Percentiles rank a stretch among this genome's conserved stretches.
Conservation (phyloP, 2,888 invertebrate genomes). For the Timandra comae region DNA sequence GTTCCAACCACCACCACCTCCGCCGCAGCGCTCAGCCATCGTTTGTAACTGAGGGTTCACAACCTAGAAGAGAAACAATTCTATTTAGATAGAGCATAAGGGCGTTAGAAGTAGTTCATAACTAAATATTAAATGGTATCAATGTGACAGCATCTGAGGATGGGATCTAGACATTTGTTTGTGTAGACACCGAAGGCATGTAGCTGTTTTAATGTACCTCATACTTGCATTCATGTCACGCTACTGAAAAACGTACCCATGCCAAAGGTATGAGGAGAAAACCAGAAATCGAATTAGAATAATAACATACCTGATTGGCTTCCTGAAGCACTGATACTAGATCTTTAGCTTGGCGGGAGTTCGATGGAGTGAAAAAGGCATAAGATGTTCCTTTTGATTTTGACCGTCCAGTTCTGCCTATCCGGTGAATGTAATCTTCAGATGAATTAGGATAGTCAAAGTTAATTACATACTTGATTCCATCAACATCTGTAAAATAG, state of each 20-base stretch:
- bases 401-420: conserved; percentile 94
- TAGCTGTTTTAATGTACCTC: conserved; percentile 82
- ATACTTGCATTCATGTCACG: conserved; percentile 85
- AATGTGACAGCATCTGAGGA: conserved; percentile 82
- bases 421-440: conserved; percentile 97
- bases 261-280: conserved; percentile 83
- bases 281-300: not conserved
- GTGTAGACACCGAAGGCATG: conserved; percentile 90
- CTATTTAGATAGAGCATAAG: too few species aligned
- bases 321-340: conserved; percentile 91
- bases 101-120: too few species aligned
- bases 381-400: conserved; percentile 94
- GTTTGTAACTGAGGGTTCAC: conserved; percentile 91
- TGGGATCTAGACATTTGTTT: conserved; percentile 82
- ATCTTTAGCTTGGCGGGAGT: conserved; percentile 91
- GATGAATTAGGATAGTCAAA: conserved; percentile 97
- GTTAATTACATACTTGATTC: conserved; percentile 97
- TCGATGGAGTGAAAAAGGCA: conserved; percentile 94
- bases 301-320: conserved; percentile 85
- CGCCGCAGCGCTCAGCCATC: conserved; percentile 82
- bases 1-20: conserved; percentile 78
- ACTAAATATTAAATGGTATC: conserved; percentile 1
- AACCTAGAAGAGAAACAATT: conserved; percentile 74
- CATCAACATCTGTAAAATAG: conserved; percentile 89
- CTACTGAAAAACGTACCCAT: conserved; percentile 80